These are phyloP conservation scores for Dicranocentrus wangi DNA, from an alignment of 2,888 invertebrate species.

Conservation along the genomic window DNA sequence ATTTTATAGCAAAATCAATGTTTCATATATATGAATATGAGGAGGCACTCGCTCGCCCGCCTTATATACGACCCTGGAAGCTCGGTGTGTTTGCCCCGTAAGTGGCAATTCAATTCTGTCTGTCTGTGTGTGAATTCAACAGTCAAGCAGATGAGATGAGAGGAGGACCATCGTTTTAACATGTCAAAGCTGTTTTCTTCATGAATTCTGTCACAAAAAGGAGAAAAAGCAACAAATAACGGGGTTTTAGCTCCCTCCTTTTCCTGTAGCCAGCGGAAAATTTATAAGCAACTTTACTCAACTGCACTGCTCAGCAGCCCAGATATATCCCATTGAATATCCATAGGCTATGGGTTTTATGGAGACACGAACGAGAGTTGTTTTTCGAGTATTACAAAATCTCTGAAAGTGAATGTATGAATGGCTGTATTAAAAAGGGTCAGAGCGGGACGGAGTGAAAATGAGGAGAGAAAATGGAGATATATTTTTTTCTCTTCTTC, in stretches of 20 bases:
- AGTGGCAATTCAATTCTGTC: constrained; percentile 18
- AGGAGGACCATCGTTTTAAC: constrained; percentile 33
- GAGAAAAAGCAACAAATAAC: constrained; percentile 33
- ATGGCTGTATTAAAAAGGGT: constrained; percentile 31
- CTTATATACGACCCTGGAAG: too few species aligned
- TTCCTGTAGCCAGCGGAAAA: too few species aligned
- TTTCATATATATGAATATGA: too few species aligned
- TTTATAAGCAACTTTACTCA: too few species aligned
- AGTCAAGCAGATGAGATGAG: constrained; percentile 18
- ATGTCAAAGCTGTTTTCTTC: constrained; percentile 34
- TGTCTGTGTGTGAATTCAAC: constrained; percentile 14
- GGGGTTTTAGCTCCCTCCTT: too few species aligned
- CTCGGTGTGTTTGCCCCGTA: constrained; percentile 5
- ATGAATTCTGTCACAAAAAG: constrained; percentile 30
- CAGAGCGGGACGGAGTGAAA: constrained; percentile 31
- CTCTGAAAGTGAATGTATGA: constrained; percentile 25
- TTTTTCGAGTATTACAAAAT: constrained; percentile 6
- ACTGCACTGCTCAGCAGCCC: too few species aligned
- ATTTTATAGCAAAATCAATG: too few species aligned
- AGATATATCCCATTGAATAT: too few species aligned
- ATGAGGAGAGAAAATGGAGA: constrained; percentile 30
- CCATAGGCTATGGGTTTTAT: too few species aligned
- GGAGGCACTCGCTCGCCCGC: too few species aligned
- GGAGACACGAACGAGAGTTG: background rate
- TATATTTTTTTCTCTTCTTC: constrained; percentile 16